phyloP scores from a whole-genome alignment of 1,140 invertebrate genomes.

The Globodera rostochiensis region DNA sequence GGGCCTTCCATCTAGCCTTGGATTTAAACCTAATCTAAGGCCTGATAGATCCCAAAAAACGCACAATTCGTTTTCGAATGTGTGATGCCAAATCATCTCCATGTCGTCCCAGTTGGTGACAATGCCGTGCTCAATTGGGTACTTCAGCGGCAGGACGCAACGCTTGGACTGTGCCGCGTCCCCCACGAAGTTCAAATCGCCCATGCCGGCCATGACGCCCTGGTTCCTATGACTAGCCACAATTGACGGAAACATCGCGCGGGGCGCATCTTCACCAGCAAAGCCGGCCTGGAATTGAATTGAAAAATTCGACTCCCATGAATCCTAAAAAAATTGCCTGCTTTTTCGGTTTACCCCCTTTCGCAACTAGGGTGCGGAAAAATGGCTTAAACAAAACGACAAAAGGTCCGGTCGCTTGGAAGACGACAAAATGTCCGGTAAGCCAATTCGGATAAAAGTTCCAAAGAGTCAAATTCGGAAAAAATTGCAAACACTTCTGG shows the following conservation, averaged over 20 bases:
- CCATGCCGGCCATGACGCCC: constrained; percentile 96
- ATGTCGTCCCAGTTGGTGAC: constrained; percentile 96
- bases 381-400: background rate
- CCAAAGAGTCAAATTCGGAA: too few species aligned
- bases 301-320: too few species aligned
- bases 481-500: too few species aligned
- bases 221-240: constrained; percentile 73
- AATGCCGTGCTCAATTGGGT: constrained; percentile 91
- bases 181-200: constrained; percentile 93
- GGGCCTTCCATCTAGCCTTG: too few species aligned
- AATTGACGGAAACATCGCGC: constrained; percentile 77
- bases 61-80: constrained; percentile 86
- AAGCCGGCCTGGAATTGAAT: constrained; percentile 74
- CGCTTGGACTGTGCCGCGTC: constrained; percentile 95
- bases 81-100: constrained; percentile 95
- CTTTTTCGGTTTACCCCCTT: too few species aligned
- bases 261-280: constrained; percentile 89
- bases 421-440: too few species aligned
- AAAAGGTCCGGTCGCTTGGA: too few species aligned
- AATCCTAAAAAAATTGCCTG: too few species aligned
- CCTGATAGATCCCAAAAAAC: too few species aligned
- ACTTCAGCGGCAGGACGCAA: constrained; percentile 85
- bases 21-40: too few species aligned
- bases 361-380: too few species aligned
- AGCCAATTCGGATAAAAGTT: too few species aligned